Evolutionary conservation across 2,888 invertebrate genomes (phyloP).

Genomic region (Drosophila mettleri): DNA sequence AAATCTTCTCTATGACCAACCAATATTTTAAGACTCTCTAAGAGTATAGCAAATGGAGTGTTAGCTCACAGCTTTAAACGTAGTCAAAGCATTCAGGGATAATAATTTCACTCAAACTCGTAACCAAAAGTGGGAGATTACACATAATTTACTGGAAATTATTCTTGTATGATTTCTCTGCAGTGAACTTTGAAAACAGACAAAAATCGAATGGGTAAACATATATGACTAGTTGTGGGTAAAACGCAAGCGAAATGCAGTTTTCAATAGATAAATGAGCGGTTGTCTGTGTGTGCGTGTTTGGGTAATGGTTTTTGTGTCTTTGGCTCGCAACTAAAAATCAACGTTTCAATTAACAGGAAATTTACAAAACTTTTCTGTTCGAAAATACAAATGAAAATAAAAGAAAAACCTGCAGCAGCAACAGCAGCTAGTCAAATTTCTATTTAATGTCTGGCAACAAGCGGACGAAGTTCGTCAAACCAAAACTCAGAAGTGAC

Average conservation of each 20-base stretch:
- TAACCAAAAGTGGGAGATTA: too few relatives aligned
- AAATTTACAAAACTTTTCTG: constrained; percentile 62
- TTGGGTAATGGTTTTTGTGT: constrained; percentile 20
- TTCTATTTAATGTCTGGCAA: constrained; percentile 53
- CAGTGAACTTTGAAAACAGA: constrained; percentile 7
- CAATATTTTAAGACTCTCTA: too few relatives aligned
- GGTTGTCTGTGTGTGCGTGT: background rate
- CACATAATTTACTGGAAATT: background rate
- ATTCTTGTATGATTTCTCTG: background rate
- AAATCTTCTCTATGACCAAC: too few relatives aligned
- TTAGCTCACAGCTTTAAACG: too few relatives aligned
- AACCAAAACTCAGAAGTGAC: constrained; percentile 71
- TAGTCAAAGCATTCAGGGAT: background rate
- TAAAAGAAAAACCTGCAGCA: constrained; percentile 14
- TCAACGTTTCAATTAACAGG: constrained; percentile 73
- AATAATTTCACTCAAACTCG: background rate
- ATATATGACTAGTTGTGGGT: background rate
- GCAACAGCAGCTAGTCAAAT: constrained; percentile 45
- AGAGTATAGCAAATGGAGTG: background rate
- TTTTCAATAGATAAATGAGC: constrained; percentile 16
- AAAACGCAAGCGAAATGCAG: constrained; percentile 1
- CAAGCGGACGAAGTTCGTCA: constrained; percentile 69
- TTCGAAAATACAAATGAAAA: constrained; percentile 2
- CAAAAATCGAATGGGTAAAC: background rate
- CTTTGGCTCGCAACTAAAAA: constrained; percentile 49